These are phyloP conservation scores for Tympanoctomys barrerae DNA, from an alignment of 2,797 vertebrate genomes.

Conservation along the genomic window DNA sequence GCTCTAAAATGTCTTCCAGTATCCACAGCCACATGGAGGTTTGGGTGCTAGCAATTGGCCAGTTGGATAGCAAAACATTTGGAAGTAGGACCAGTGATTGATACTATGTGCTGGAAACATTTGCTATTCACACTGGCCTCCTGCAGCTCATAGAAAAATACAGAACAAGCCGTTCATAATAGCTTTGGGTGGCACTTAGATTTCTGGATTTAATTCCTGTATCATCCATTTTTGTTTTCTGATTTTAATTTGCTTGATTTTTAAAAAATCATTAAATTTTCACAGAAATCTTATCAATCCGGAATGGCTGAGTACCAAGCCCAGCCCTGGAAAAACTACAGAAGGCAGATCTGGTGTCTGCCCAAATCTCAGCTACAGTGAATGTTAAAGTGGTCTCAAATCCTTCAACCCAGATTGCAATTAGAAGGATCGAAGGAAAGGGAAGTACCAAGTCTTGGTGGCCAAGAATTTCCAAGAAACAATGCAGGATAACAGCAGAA, in stretches of 20 bases:
- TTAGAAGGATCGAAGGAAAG: background rate
- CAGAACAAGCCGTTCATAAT: background rate
- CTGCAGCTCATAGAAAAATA: background rate
- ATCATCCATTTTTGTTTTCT: background rate
- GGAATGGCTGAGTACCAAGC: background rate
- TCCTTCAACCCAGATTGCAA: rapidly evolving
- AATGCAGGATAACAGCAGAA: background rate
- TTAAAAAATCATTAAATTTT: background rate
- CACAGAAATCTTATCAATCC: background rate
- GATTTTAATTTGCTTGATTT: conserved; percentile 4
- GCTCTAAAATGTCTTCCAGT: background rate
- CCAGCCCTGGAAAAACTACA: background rate
- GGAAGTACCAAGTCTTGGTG: rapidly evolving
- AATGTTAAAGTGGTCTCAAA: background rate
- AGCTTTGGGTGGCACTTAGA: background rate
- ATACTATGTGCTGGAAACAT: background rate
- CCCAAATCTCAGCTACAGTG: rapidly evolving
- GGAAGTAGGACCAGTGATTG: background rate
- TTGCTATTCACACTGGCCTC: background rate
- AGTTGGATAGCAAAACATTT: too few relatives aligned
- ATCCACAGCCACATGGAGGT: background rate
- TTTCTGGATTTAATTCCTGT: background rate
- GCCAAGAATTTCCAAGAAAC: background rate
- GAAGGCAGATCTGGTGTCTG: background rate
- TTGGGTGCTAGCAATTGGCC: background rate